These are phyloP conservation scores for Drosophila eohydei DNA, from an alignment of 2,888 invertebrate genomes.

Conservation along the genomic window DNA sequence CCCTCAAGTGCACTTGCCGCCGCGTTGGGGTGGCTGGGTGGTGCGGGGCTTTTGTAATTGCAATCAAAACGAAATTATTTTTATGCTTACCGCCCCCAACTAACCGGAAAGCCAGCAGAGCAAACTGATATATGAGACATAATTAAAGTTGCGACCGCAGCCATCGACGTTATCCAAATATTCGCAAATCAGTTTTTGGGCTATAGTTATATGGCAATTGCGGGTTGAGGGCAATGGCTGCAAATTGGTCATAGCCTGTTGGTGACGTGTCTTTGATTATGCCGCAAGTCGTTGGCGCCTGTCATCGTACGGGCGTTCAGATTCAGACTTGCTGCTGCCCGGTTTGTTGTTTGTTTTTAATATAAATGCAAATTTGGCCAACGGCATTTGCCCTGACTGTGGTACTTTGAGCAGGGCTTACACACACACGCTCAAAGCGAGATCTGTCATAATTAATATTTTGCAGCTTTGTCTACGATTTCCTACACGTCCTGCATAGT, in stretches of 20 bases:
- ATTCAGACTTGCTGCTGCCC: conserved; percentile 34
- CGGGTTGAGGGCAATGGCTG: conserved; percentile 41
- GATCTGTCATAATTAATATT: conserved; percentile 78
- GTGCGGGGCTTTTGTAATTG: conserved; percentile 73
- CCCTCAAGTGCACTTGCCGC: conserved; percentile 70
- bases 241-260: conserved; percentile 77
- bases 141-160: conserved; percentile 82
- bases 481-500: conserved; percentile 50
- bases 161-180: conserved; percentile 42
- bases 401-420: conserved; percentile 18
- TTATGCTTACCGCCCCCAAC: conserved; percentile 56
- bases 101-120: conserved; percentile 38
- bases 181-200: conserved; percentile 74
- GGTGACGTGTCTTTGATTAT: conserved; percentile 80
- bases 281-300: conserved; percentile 78
- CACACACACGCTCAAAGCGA: conserved; percentile 13
- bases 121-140: conserved; percentile 84
- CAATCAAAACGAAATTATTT: conserved; percentile 84
- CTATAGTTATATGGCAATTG: conserved; percentile 48
- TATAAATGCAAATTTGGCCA: conserved; percentile 80
- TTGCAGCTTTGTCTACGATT: conserved; percentile 69
- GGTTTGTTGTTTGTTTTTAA: conserved; percentile 77
- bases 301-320: conserved; percentile 55
- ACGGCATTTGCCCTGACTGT: conserved; percentile 54
- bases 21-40: conserved; percentile 4